Conservation (phyloP, 2,797 vertebrate genomes). For the Sternarchorhynchus goeldii region DNA sequence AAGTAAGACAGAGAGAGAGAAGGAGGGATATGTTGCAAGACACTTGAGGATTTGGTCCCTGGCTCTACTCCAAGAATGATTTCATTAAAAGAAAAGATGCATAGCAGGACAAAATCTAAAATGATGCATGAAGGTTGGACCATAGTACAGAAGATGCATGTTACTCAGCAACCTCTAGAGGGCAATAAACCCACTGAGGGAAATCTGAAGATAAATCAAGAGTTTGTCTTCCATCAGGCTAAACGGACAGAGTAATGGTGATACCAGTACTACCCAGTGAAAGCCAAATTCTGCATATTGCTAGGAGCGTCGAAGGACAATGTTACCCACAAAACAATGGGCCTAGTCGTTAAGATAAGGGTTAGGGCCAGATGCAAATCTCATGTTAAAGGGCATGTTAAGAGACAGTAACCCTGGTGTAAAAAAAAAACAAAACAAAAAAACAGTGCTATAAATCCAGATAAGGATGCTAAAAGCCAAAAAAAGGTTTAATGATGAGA, state of each 20-base stretch:
- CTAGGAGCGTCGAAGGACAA: not conserved
- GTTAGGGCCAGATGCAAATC: not conserved
- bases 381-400: not conserved
- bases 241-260: not conserved
- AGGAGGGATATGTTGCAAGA: not conserved
- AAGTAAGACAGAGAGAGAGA: not conserved
- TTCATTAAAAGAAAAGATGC: constrained; percentile 37
- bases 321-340: not conserved
- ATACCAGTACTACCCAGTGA: not conserved
- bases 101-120: constrained; percentile 16
- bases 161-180: constrained; percentile 31
- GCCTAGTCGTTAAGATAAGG: not conserved
- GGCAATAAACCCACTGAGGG: constrained; percentile 20
- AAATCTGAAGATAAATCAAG: constrained; percentile 14
- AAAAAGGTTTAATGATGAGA: not conserved
- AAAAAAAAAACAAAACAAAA: no score
- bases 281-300: not conserved
- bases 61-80: constrained; percentile 24
- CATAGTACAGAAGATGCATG: constrained; percentile 9
- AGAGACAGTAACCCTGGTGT: not conserved
- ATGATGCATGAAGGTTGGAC: constrained; percentile 24
- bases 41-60: constrained; percentile 32
- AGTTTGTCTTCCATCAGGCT: constrained; percentile 14
- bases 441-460: not conserved
- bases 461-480: not conserved